These are phyloP conservation scores for zebrafish (Danio rerio) DNA, from an alignment of 2,113 vertebrate genomes.

Conservation along the genomic window DNA sequence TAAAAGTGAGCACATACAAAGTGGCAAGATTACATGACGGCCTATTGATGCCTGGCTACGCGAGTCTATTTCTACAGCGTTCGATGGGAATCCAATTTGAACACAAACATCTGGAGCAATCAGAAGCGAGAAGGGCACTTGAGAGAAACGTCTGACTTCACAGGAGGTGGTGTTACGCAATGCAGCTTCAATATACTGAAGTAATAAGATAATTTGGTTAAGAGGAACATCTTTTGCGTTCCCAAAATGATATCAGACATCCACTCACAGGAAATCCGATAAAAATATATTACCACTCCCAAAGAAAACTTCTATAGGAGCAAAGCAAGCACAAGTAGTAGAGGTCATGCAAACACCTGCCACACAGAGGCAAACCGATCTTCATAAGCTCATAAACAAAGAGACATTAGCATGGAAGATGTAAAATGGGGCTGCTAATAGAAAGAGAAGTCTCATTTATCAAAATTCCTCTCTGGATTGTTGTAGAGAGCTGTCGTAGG, in stretches of 20 bases:
- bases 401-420: background rate
- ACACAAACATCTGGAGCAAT: background rate
- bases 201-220: background rate
- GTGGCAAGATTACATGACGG: slow-evolving; percentile 58
- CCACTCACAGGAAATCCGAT: too few species aligned
- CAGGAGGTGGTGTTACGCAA: background rate
- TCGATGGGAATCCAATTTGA: background rate
- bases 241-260: background rate
- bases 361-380: background rate
- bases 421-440: background rate
- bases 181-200: background rate
- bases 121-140: background rate
- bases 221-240: background rate
- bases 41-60: slow-evolving; percentile 44
- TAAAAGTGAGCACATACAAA: slow-evolving; percentile 56
- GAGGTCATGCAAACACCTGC: background rate
- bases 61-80: slow-evolving; percentile 4
- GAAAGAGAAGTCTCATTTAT: slow-evolving; percentile 21
- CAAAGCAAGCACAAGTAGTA: background rate
- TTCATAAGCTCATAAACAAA: slow-evolving; percentile 1
- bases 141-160: background rate
- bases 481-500: background rate
- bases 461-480: background rate
- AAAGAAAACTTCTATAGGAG: background rate
- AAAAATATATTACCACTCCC: background rate